Evolutionary conservation across 2,888 invertebrate species (phyloP).

Genomic region (Phengaris alcon): DNA sequence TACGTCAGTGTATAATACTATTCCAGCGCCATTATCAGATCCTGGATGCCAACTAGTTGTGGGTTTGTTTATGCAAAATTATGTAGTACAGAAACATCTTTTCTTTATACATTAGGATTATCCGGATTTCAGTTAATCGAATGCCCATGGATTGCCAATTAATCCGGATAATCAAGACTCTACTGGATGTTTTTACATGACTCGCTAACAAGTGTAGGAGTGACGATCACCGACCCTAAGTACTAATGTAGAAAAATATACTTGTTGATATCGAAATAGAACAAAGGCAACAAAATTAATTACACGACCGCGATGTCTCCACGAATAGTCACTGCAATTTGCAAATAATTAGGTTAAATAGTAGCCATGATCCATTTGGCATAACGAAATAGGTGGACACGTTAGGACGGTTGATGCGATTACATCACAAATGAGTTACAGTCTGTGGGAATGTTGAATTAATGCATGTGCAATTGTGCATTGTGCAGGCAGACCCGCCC

Average conservation of each 20-base stretch:
- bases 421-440: neutral
- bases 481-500: conserved; percentile 21
- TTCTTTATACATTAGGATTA: too few species aligned
- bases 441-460: neutral
- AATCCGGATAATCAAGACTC: too few species aligned
- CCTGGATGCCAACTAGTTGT: too few species aligned
- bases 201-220: conserved; percentile 63
- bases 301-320: conserved; percentile 6
- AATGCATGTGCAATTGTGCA: neutral
- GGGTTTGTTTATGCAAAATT: too few species aligned
- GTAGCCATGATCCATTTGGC: conserved; percentile 44
- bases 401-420: neutral
- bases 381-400: conserved; percentile 6
- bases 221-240: conserved; percentile 47
- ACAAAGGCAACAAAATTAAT: conserved; percentile 13
- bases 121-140: too few species aligned
- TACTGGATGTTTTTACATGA: conserved; percentile 42
- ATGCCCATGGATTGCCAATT: too few species aligned
- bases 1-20: too few species aligned
- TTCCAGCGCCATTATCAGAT: too few species aligned
- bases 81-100: too few species aligned
- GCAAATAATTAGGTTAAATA: conserved; percentile 36
- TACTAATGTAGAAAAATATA: neutral
- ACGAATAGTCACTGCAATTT: conserved; percentile 27
- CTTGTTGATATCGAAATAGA: neutral